Percentiles rank a stretch among this genome's conserved stretches.
Evolutionary conservation across 1,140 invertebrate species (phyloP).

Genomic region (Pygmarrhopalites habei): DNA sequence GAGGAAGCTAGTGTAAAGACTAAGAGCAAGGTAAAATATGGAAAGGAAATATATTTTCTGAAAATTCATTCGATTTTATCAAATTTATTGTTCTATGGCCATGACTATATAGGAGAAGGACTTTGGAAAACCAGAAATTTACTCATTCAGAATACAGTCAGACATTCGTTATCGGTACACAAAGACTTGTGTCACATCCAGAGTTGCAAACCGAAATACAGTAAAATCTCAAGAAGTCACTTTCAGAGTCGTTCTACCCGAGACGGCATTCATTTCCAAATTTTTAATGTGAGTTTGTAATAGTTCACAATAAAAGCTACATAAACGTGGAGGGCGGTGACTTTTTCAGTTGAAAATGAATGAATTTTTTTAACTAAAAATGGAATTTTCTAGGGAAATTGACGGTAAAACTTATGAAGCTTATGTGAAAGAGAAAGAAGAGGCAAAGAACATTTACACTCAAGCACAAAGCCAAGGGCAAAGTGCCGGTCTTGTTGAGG

Average conservation of each 20-base stretch:
- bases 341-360: no score
- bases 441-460: conserved; percentile 57
- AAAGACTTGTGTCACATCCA: conserved; percentile 51
- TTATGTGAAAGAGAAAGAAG: conserved; percentile 54
- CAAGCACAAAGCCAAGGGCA: conserved; percentile 53
- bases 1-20: no score
- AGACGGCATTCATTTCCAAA: neutral
- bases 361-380: no score
- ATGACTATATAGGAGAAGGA: no score
- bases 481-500: conserved; percentile 49
- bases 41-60: no score
- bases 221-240: conserved; percentile 50
- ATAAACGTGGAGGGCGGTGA: no score
- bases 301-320: no score
- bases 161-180: conserved; percentile 55
- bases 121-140: conserved; percentile 40
- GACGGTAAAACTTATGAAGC: conserved; percentile 50
- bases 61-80: no score
- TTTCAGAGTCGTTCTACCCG: conserved; percentile 54
- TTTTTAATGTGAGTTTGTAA: neutral
- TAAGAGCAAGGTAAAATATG: no score
- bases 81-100: no score
- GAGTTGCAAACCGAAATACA: conserved; percentile 52
- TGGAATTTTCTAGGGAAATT: conserved; percentile 45
- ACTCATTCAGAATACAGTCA: conserved; percentile 51